phyloP scores from a whole-genome alignment of 2,888 invertebrate species.

The Phyto melanocephala region DNA sequence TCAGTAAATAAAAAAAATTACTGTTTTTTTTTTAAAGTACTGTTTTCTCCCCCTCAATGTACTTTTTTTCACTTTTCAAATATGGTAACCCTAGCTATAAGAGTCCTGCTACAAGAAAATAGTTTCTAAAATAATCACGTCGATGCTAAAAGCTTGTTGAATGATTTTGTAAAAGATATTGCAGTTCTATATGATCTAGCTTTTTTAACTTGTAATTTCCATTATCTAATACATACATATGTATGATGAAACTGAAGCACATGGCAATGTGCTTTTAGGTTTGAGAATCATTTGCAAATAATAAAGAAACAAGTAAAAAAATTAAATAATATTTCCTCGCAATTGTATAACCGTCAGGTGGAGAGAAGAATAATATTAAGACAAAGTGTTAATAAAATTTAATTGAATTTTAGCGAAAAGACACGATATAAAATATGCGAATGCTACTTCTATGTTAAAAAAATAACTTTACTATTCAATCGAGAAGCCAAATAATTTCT shows the following conservation, averaged over 20 bases:
- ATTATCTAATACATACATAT: slow-evolving; percentile 40
- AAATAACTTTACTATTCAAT: background rate
- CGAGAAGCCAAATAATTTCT: background rate
- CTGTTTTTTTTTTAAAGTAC: too few species aligned
- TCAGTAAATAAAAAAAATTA: too few species aligned
- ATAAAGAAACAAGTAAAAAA: slow-evolving; percentile 29
- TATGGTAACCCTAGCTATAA: too few species aligned
- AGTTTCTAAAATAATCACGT: too few species aligned
- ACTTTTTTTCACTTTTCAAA: too few species aligned
- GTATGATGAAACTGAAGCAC: slow-evolving; percentile 38
- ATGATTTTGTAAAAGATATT: slow-evolving; percentile 24
- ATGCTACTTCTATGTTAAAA: background rate
- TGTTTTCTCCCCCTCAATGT: too few species aligned
- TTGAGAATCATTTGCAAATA: slow-evolving; percentile 42
- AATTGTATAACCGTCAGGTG: slow-evolving; percentile 42
- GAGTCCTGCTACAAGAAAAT: too few species aligned
- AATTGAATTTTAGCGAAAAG: background rate
- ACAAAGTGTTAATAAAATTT: background rate
- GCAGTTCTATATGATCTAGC: slow-evolving; percentile 12
- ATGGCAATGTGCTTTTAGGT: slow-evolving; percentile 40
- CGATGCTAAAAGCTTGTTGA: too few species aligned
- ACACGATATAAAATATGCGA: background rate
- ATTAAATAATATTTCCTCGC: slow-evolving; percentile 20
- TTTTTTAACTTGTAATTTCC: slow-evolving; percentile 44
- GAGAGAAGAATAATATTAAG: slow-evolving; percentile 22